These are phyloP conservation scores for Camptogramma bilineatum DNA, from an alignment of 2,888 invertebrate species.

Conservation along the genomic window DNA sequence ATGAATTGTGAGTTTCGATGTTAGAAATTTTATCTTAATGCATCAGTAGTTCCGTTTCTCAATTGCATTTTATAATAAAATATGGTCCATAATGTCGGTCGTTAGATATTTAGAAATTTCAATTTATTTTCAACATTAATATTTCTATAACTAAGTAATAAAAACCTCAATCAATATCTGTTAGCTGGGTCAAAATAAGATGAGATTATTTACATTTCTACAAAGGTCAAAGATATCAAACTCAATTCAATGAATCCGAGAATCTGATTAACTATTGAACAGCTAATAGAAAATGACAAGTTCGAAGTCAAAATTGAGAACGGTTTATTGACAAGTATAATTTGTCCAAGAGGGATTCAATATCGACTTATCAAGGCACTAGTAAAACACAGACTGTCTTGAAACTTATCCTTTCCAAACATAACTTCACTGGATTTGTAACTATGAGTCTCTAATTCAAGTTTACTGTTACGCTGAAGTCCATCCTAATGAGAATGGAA, in stretches of 20 bases:
- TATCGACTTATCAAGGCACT: constrained; percentile 14
- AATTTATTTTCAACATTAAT: neutral
- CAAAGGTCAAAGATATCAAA: neutral
- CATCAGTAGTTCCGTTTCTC: constrained; percentile 30
- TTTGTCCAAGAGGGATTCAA: constrained; percentile 35
- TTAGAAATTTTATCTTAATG: constrained; percentile 37
- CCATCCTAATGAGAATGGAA: constrained; percentile 44
- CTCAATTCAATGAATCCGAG: constrained; percentile 1
- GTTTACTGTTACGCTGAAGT: constrained; percentile 39
- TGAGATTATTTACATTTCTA: neutral
- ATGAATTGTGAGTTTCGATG: constrained; percentile 25
- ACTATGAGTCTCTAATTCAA: constrained; percentile 40
- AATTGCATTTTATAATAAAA: constrained; percentile 1
- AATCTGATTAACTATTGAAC: constrained; percentile 17
- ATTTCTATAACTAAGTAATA: too few relatives aligned
- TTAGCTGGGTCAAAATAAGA: neutral
- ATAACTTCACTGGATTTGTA: constrained; percentile 43
- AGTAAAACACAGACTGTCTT: constrained; percentile 29
- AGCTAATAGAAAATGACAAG: constrained; percentile 24
- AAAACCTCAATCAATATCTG: too few relatives aligned
- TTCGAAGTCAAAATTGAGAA: constrained; percentile 31
- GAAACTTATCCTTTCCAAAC: constrained; percentile 45
- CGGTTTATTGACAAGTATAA: constrained; percentile 36
- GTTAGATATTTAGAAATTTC: constrained; percentile 23
- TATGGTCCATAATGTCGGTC: constrained; percentile 5